Base-by-base conservation (phyloP, 1,140 invertebrate genomes). In the Mercenaria mercenaria region DNA sequence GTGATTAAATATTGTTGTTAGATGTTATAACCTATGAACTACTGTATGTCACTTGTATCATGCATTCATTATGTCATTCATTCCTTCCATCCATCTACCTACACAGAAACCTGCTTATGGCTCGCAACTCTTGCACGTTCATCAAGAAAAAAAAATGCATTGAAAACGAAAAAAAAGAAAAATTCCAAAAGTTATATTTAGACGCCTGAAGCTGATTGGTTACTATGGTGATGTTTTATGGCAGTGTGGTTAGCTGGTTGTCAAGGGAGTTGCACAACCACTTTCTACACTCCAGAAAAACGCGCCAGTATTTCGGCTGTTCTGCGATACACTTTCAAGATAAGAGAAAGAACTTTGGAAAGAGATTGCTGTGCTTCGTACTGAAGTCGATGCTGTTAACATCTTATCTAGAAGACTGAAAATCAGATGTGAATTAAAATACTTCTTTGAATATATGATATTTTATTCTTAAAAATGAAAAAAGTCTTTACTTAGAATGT, bases 231-330 rank as follows among this genome's bases (percentile, higher is more conserved):
- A 92, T 92, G 92, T 94, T 92, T 91, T 92, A 97, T 99, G 98
- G 98, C 98, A 99, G 98, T 99, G 98, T 99, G 98, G 98, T 99
- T 99, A 99, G 98, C 98, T 99, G 98, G 98, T 99, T 99, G 98
- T 98, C 97, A 91, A 92, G 84, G 87, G 92, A 91, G 91, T 94
- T 95, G 80, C 97, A 99, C 98, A 98, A 98, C 98, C 98, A 98
- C 98, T 99, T 98, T 97, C 98, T 97, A 97, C 98, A 98, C 98
- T 98, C 97, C 98, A 97, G 82, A 88, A 90, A 93, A 92, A 91
- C 92, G 86, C 79, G 61, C 76, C 81, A 79, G 37, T 89, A 37
- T 92, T 90, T 90, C 92, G 90, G 91, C 93, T 77, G 43, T 67
- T 29, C 43, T 79, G 26, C 26, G 50, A 79, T 56, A 74, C 37